These are phyloP conservation scores for Ptychodera flava DNA, from an alignment of 35 echinoderm and acorn worm genomes.

Conservation along the genomic window DNA sequence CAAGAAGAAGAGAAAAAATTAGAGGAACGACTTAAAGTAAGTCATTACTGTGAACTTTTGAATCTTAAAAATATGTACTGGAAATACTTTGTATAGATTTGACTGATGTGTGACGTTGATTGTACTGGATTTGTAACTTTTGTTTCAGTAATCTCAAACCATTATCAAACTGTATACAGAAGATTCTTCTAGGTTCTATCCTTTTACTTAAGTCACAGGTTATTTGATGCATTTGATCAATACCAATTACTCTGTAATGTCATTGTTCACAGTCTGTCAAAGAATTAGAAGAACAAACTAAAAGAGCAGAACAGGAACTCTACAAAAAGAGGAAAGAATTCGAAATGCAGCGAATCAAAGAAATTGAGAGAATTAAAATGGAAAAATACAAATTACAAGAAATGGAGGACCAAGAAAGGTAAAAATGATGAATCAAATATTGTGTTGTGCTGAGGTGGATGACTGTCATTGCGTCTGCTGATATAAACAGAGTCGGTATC, in stretches of 20 bases:
- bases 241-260: too few species aligned
- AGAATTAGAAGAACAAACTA: constrained; percentile 47
- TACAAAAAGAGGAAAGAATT: constrained; percentile 55
- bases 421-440: neutral
- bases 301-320: constrained; percentile 40
- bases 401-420: constrained; percentile 94
- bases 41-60: too few species aligned
- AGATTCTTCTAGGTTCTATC: too few species aligned
- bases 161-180: too few species aligned
- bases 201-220: too few species aligned
- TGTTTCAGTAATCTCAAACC: too few species aligned
- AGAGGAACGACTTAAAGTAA: neutral
- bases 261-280: constrained; percentile 60
- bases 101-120: too few species aligned
- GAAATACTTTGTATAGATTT: too few species aligned
- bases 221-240: too few species aligned
- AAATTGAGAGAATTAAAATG: constrained; percentile 55
- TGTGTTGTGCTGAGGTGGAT: neutral
- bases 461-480: too few species aligned
- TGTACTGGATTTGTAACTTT: too few species aligned
- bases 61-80: too few species aligned
- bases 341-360: constrained; percentile 62
- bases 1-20: neutral
- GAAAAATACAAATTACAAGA: constrained; percentile 75
- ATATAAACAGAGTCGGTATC: neutral